Conservation (phyloP, 2,888 invertebrate genomes). For the Plebejus argus region DNA sequence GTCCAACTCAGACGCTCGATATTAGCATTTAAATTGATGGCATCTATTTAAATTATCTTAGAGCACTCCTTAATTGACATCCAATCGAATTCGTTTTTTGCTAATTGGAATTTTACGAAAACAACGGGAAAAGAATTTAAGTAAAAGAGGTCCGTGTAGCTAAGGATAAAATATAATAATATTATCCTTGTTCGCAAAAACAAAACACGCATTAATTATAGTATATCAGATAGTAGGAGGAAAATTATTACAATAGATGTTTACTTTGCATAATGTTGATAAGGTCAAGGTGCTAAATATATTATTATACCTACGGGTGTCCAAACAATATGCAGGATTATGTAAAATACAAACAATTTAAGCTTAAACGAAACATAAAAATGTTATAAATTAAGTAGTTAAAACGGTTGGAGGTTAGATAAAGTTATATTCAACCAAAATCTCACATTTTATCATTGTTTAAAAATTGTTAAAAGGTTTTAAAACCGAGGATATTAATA, state of each 20-base stretch:
- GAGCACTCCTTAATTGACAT: conserved; percentile 41
- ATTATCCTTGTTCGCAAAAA: too few species aligned
- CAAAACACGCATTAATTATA: too few species aligned
- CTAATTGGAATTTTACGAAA: neutral
- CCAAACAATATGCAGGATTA: neutral
- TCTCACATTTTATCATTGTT: conserved; percentile 15
- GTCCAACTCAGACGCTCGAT: conserved; percentile 55
- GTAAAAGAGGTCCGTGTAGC: neutral
- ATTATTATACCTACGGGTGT: too few species aligned
- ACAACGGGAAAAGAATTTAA: neutral
- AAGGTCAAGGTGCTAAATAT: too few species aligned
- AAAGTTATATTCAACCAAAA: neutral
- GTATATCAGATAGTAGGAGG: too few species aligned
- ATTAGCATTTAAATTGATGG: conserved; percentile 75
- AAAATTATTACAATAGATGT: too few species aligned
- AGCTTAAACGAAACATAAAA: neutral
- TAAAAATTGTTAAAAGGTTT: conserved; percentile 8
- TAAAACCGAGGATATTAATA: conserved; percentile 4
- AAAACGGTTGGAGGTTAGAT: neutral
- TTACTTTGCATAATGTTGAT: too few species aligned
- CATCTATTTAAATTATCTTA: conserved; percentile 52
- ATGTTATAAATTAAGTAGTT: neutral
- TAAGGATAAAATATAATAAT: too few species aligned
- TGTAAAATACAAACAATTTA: neutral
- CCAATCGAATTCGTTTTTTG: neutral